These are phyloP conservation scores for Caenorhabditis japonica DNA, from an alignment of 2,888 invertebrate species.

Conservation along the genomic window DNA sequence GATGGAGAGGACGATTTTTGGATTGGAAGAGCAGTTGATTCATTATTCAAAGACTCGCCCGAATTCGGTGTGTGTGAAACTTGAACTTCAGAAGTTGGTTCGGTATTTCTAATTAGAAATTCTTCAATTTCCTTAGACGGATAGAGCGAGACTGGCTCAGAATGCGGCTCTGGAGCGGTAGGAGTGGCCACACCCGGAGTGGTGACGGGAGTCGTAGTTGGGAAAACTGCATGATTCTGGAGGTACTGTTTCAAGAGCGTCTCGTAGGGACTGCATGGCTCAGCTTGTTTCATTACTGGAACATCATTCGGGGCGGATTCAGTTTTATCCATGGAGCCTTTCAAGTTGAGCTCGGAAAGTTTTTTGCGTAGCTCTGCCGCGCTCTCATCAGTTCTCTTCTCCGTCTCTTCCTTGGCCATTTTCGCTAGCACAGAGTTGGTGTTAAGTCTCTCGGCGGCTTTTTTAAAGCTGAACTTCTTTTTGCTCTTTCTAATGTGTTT, in stretches of 20 bases:
- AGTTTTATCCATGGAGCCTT: not conserved
- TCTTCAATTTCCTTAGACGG: slow-evolving; percentile 7
- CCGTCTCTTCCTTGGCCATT: slow-evolving; percentile 9
- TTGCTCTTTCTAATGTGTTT: slow-evolving; percentile 17
- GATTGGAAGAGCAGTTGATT: not conserved
- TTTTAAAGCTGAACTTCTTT: slow-evolving; percentile 16
- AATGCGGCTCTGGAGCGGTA: not conserved
- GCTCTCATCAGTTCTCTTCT: slow-evolving; percentile 23
- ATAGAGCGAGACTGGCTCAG: not conserved
- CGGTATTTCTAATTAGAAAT: not conserved
- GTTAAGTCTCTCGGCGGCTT: slow-evolving; percentile 5
- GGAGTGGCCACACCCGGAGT: not conserved
- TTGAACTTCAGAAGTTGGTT: too few relatives aligned
- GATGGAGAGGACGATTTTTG: slow-evolving; percentile 2
- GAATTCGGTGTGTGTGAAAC: too few relatives aligned
- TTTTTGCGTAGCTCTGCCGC: slow-evolving; percentile 24
- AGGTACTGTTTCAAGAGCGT: slow-evolving; percentile 1
- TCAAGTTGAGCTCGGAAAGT: slow-evolving; percentile 9
- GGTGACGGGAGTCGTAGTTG: not conserved
- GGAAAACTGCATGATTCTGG: not conserved
- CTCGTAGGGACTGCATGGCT: not conserved
- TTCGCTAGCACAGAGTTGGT: not conserved
- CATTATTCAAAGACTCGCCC: too few relatives aligned
- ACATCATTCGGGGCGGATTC: not conserved
- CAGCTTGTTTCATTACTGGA: not conserved